Evolutionary conservation across 2,113 vertebrate genomes (phyloP), one percentile per base, ranked within the genome.

Genomic region (Bathybates hornii): DNA sequence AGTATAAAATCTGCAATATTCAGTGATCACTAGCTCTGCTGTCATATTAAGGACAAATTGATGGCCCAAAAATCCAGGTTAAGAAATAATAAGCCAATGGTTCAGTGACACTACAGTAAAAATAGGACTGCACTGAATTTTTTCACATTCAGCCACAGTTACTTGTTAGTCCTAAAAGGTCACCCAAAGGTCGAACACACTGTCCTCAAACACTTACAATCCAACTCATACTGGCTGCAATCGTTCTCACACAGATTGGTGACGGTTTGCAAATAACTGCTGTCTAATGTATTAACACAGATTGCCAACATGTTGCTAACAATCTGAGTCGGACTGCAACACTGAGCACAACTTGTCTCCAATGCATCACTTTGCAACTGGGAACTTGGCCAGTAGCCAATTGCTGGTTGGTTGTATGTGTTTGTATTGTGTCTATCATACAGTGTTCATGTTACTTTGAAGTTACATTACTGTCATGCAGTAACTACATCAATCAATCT

Each of bases 371-470:
- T 45, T 73, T 73, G 68, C 7, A 48, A 17, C 43, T 27, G 41
- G 68, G 2, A 17, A 73, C 68, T 29, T 45, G 24, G 13, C 68
- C 38, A 11, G 21, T 48, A 45, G 13, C 38, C 21, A 73, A 2
- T n/a, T 36, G n/a, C 13, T 73, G 66, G 5, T 45, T n/a, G 61
- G 32, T 36, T 66, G 32, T 63, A 2, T 66, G 61, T 66, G 61
- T 66, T 21, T 45, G 41, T 17, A 24, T 73, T 73, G 41, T 48
- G 41, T 27, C 2, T 45, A 5, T 45, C 43, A 45, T 27, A 73
- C 36, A 17, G 66, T 71, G 38, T 9, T 43, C 34, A 71, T 71
- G 66, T 71, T 21, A 71, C 38, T 71, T 43, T 71, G n/a, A 24
- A 24, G 38, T 43, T 27, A 71, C 21, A 45, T 71, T 43, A 56